A percentile compares a stretch with the other conserved stretches of the same genome.
Evolutionary conservation across 2,113 vertebrate genomes (phyloP).

Genomic region (Gopherus flavomarginatus): DNA sequence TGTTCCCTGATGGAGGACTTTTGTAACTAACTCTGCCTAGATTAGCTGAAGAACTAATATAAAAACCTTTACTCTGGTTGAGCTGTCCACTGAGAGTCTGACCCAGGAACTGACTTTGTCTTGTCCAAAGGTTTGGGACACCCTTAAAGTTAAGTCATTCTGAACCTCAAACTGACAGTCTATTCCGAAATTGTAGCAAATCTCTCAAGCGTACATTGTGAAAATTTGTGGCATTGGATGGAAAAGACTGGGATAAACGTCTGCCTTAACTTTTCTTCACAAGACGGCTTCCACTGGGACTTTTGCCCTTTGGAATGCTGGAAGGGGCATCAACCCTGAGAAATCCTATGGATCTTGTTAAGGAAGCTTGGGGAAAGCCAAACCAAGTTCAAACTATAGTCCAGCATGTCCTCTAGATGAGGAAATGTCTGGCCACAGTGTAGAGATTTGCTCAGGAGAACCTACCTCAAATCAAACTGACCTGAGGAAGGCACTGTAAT

Average conservation of each 20-base stretch:
- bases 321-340: neutral
- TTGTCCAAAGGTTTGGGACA: neutral
- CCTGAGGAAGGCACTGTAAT: neutral
- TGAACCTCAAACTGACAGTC: neutral
- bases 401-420: neutral
- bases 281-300: neutral
- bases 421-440: neutral
- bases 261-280: neutral
- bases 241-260: neutral
- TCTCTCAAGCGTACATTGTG: neutral
- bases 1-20: neutral
- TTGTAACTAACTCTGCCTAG: neutral
- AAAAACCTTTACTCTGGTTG: neutral
- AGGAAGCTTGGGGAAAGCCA: neutral
- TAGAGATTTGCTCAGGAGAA: neutral
- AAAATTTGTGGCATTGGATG: neutral
- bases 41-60: neutral
- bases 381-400: neutral
- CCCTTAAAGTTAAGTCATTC: neutral
- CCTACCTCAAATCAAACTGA: neutral
- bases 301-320: neutral
- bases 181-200: neutral
- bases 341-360: neutral
- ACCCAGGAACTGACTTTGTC: neutral
- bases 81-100: neutral